phyloP scores from a whole-genome alignment of 1,140 invertebrate genomes.

The Hyles euphorbiae region DNA sequence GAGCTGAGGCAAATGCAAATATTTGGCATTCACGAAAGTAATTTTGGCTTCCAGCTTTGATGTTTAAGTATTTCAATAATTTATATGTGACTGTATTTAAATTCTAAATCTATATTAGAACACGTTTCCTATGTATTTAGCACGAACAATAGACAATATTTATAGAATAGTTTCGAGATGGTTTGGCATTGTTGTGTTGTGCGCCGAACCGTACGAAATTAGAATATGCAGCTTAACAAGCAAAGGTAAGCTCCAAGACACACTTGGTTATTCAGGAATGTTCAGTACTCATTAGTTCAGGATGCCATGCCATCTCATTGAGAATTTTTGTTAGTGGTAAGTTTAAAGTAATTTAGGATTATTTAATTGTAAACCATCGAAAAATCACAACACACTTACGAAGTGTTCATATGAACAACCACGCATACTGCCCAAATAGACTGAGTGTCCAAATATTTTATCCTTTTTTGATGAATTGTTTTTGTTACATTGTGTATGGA shows the following conservation, averaged over 20 bases:
- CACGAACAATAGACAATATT: not conserved
- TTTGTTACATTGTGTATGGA: constrained; percentile 66
- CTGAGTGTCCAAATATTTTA: constrained; percentile 70
- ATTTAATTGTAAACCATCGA: constrained; percentile 10
- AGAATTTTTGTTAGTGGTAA: constrained; percentile 28
- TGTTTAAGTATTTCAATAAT: constrained; percentile 8
- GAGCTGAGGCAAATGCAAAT: constrained; percentile 23
- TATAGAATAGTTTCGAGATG: too few species aligned
- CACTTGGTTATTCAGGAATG: too few species aligned
- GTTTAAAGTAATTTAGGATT: constrained; percentile 12
- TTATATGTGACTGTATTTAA: not conserved
- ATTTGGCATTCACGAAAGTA: constrained; percentile 36
- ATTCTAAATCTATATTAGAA: too few species aligned
- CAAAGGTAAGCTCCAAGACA: too few species aligned
- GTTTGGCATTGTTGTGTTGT: too few species aligned
- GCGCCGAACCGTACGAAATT: too few species aligned
- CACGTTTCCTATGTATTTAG: not conserved
- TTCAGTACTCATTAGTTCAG: too few species aligned
- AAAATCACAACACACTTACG: not conserved
- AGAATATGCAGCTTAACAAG: too few species aligned
- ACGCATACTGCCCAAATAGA: constrained; percentile 65
- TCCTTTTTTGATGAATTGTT: constrained; percentile 58
- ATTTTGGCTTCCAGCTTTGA: constrained; percentile 18
- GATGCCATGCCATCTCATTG: too few species aligned
- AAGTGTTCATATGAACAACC: constrained; percentile 18